Percentiles rank a stretch among this genome's conserved stretches.
Conservation (phyloP, 2,797 vertebrate genomes). For the Diceros bicornis region DNA sequence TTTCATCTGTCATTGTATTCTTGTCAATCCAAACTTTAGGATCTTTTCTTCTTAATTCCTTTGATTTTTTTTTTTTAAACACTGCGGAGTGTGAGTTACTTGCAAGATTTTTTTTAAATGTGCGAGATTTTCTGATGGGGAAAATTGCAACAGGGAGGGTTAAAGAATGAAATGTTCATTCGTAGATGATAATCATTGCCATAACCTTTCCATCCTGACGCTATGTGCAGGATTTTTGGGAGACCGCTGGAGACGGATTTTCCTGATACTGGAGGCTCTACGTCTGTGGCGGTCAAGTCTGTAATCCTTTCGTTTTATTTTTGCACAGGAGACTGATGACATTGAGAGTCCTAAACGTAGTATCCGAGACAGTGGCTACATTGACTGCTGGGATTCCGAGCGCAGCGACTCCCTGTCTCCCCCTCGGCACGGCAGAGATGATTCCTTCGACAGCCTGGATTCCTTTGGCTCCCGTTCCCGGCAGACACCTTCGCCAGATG, state of each 20-base stretch:
- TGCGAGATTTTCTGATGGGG: constrained; percentile 41
- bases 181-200: not conserved
- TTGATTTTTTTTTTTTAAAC: constrained; percentile 39
- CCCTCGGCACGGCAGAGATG: constrained; percentile 95
- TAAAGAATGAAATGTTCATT: not conserved
- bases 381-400: constrained; percentile 99
- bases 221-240: not conserved
- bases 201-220: not conserved
- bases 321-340: constrained; percentile 94
- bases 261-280: not conserved
- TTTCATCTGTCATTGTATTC: constrained; percentile 53
- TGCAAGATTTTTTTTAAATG: not conserved
- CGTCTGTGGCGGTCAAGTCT: not conserved
- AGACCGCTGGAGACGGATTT: not conserved
- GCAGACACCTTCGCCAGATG: constrained; percentile 98
- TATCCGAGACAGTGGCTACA: constrained; percentile 98
- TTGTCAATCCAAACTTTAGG: constrained; percentile 43
- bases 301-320: constrained; percentile 65
- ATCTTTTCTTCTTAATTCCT: constrained; percentile 64
- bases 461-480: constrained; percentile 97
- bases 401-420: constrained; percentile 98
- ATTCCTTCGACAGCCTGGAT: constrained; percentile 99
- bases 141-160: not conserved
- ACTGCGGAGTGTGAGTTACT: not conserved
- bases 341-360: constrained; percentile 95